Conservation (phyloP, 2,888 invertebrate species). For the Microplitis deprimator region DNA sequence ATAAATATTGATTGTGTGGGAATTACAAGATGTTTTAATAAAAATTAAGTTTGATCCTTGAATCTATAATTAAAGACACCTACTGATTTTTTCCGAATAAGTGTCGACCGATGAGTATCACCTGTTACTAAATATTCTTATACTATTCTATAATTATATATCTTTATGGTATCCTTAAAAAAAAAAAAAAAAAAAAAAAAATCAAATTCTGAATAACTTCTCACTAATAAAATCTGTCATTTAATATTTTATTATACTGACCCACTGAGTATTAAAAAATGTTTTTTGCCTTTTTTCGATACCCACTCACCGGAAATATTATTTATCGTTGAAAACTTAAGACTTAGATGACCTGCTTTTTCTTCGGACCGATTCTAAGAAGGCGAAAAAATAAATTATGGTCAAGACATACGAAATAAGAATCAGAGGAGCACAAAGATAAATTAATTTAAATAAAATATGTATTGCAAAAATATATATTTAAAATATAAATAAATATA, state of each 20-base stretch:
- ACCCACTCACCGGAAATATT: background rate
- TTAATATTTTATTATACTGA: background rate
- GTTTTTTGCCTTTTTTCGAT: background rate
- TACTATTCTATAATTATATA: background rate
- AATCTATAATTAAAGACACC: conserved; percentile 16
- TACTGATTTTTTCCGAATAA: conserved; percentile 9
- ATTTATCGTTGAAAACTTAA: background rate
- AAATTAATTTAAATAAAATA: background rate
- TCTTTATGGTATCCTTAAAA: background rate
- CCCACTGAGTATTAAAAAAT: background rate
- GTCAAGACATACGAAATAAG: background rate
- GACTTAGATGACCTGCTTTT: background rate
- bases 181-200: background rate
- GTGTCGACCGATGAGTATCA: background rate
- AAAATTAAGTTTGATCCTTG: conserved; percentile 9
- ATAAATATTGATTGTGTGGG: background rate
- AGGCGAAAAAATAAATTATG: background rate
- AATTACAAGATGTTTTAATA: conserved; percentile 2
- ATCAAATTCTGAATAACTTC: background rate
- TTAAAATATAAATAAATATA: background rate
- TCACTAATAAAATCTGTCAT: background rate
- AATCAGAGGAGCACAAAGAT: background rate
- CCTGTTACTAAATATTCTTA: conserved; percentile 20
- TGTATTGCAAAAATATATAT: background rate
- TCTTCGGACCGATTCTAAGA: background rate